Evolutionary conservation across 2,888 invertebrate genomes (phyloP), one percentile per base, ranked within the genome.

Genomic region (Drosophila kokeensis): DNA sequence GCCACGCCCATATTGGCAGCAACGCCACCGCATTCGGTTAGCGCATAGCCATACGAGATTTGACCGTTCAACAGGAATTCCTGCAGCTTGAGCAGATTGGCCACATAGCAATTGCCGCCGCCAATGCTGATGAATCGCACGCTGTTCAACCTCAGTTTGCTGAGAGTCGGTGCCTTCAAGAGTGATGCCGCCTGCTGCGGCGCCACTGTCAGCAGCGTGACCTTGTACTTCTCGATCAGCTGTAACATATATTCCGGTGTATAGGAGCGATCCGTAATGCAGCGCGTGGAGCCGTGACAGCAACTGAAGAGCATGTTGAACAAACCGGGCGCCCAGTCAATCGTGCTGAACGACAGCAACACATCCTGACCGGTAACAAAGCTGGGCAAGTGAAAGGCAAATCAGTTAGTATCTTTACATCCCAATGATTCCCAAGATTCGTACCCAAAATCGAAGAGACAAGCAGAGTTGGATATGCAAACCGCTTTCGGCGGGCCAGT

Each of bases 401-500:
- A 54, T 32, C 10, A 53, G 13, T 61, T 40, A 45, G 10, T 48
- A 11, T 6, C 1, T 52, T 3, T 15, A n/a, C 8, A 21, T 15
- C 27, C 11, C n/a, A 2, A 18, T 2, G 7, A 3, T 29, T 15
- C 13, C 29, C 13, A 50, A 4, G 8, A 29, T n/a, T 36, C 66
- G 66, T 79, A 91, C 91, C 91, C 91, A 68, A 84, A 91, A 64
- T 91, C 92, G 38, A 91, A 91, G 0, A 91, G 87, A 10, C 92
- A 91, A 24, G 91, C 79, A 0, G 89, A 80, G 60, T 92, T 91
- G 2, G 92, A 89, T n/a, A 92, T 85, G 63, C 89, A 90, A 8
- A 92, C 91, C 8, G 89, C 87, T 68, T 92, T 93, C 7, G 92
- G 91, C 0, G 82, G 34, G 0, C 92, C 92, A 0, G 91, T 92